A percentile compares a stretch with the other conserved stretches of the same genome.
Conservation (phyloP, 2,113 vertebrate species). For the Cyanocitta stelleri region DNA sequence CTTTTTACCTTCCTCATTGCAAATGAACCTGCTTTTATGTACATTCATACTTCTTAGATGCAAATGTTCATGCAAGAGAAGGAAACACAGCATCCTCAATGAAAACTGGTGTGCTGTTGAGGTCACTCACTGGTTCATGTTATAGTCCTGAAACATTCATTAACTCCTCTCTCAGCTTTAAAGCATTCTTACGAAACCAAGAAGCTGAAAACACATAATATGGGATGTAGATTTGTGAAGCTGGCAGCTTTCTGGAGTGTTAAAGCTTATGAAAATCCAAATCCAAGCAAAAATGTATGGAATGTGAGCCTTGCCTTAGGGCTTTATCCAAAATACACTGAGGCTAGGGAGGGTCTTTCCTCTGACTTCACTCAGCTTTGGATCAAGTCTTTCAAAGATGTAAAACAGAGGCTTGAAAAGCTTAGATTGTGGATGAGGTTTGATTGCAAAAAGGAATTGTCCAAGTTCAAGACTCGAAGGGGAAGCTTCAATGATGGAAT, state of each 20-base stretch:
- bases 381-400: neutral
- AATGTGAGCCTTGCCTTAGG: neutral
- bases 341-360: neutral
- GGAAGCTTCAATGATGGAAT: neutral
- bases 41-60: neutral
- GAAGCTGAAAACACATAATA: neutral
- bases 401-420: neutral
- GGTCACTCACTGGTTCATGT: neutral
- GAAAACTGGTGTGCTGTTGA: neutral
- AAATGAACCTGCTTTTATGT: neutral
- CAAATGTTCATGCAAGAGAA: neutral
- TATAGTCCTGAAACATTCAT: neutral
- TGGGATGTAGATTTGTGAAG: neutral
- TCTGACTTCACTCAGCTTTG: neutral
- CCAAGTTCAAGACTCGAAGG: neutral
- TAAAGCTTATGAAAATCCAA: constrained; percentile 56
- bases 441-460: neutral
- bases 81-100: neutral
- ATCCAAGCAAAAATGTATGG: constrained; percentile 59
- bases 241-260: constrained; percentile 15
- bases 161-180: neutral
- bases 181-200: neutral
- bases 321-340: neutral
- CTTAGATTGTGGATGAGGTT: neutral
- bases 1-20: neutral